phyloP scores from a whole-genome alignment of 2,888 invertebrate species.

The Dicranocentrus wangi region DNA sequence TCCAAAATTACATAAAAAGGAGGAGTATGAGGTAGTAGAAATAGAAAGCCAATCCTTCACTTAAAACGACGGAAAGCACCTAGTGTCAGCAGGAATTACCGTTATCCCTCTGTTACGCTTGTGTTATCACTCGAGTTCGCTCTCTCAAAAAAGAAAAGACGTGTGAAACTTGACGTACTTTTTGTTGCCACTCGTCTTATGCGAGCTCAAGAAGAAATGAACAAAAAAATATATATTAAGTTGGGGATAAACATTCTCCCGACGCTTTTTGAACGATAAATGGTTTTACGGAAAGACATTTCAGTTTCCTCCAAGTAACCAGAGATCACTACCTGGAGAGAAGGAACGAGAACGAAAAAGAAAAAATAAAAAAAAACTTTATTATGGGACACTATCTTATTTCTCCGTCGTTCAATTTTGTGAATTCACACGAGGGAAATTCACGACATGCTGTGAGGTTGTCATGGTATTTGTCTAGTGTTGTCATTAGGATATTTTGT shows the following conservation, averaged over 20 bases:
- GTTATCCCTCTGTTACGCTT: conserved; percentile 28
- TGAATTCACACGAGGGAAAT: conserved; percentile 10
- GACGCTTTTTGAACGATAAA: no score
- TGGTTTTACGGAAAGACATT: no score
- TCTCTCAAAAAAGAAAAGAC: conserved; percentile 27
- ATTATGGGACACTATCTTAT: conserved; percentile 13
- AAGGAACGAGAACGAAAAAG: background rate
- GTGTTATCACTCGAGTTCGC: conserved; percentile 30
- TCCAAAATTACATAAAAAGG: no score
- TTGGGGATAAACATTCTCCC: no score
- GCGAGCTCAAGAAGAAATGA: no score
- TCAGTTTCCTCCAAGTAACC: background rate
- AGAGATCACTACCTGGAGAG: background rate
- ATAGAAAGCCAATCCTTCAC: no score
- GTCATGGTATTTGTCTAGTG: conserved; percentile 15
- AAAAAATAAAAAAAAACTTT: background rate
- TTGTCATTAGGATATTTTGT: conserved; percentile 60
- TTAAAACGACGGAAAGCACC: background rate
- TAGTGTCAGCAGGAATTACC: conserved; percentile 20
- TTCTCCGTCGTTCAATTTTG: background rate
- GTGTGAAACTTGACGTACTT: background rate
- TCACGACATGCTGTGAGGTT: background rate
- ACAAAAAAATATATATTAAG: background rate
- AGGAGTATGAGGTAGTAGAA: no score
- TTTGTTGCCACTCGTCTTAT: background rate